Evolutionary conservation across 2,113 vertebrate species (phyloP).

Genomic region (Typhlomys cinereus): DNA sequence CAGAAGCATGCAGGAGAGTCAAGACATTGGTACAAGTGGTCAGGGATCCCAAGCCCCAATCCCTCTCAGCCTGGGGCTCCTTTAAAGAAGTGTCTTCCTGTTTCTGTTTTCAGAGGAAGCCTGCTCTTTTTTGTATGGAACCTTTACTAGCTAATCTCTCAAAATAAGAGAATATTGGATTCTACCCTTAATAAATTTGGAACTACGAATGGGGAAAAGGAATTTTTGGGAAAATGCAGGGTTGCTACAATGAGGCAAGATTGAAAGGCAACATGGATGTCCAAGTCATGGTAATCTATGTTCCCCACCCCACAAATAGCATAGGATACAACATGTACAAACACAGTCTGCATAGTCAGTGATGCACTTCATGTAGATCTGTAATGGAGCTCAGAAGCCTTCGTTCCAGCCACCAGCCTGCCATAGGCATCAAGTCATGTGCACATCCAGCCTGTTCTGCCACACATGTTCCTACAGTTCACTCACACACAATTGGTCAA

Average conservation of each 20-base stretch:
- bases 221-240: not conserved
- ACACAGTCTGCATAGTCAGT: not conserved
- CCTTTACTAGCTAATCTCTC: accelerated
- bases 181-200: accelerated
- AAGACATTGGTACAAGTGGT: not conserved
- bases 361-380: not conserved
- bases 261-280: accelerated
- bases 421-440: accelerated
- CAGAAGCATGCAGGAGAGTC: not conserved
- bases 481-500: not conserved
- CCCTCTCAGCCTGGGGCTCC: not conserved
- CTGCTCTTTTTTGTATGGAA: not conserved
- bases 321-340: too few relatives aligned
- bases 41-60: not conserved
- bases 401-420: not conserved
- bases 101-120: not conserved
- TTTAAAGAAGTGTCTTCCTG: not conserved
- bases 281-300: not conserved
- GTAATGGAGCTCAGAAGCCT: too few relatives aligned
- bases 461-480: not conserved
- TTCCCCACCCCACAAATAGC: not conserved
- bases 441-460: too few relatives aligned
- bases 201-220: not conserved
- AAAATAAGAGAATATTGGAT: accelerated
- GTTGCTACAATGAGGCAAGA: conserved; percentile 21